A percentile compares a stretch with the other conserved stretches of the same genome.
Conservation (phyloP, 1,140 invertebrate genomes). For the Phthorimaea operculella region DNA sequence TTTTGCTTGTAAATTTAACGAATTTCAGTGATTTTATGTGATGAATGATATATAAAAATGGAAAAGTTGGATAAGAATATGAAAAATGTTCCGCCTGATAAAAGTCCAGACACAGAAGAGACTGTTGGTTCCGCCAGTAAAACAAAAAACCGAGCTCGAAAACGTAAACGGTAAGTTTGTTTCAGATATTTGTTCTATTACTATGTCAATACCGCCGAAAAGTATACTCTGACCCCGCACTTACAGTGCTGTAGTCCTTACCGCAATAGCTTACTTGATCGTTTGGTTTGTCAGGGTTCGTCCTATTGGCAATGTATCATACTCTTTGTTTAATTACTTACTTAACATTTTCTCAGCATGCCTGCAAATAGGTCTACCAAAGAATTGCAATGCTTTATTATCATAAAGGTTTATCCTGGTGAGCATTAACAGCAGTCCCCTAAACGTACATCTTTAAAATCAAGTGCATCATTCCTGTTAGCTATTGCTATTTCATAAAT, state of each 20-base stretch:
- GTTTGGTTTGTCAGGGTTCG: too few species aligned
- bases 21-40: background rate
- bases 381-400: too few species aligned
- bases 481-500: background rate
- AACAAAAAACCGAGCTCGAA: constrained; percentile 16
- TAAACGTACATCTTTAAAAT: background rate
- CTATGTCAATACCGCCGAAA: background rate
- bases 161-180: constrained; percentile 33
- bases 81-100: constrained; percentile 6
- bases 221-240: too few species aligned
- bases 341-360: background rate
- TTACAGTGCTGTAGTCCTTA: background rate
- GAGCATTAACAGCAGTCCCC: too few species aligned
- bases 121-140: constrained; percentile 5
- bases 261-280: background rate
- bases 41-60: background rate
- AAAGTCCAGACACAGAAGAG: background rate
- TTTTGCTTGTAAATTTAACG: background rate
- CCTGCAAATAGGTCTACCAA: background rate
- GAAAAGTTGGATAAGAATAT: background rate
- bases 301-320: background rate
- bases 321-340: background rate
- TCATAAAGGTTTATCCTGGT: too few species aligned
- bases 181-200: constrained; percentile 3
- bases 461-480: background rate